Base-by-base conservation (phyloP, 2,888 invertebrate species). In the Rotaria macrura region DNA sequence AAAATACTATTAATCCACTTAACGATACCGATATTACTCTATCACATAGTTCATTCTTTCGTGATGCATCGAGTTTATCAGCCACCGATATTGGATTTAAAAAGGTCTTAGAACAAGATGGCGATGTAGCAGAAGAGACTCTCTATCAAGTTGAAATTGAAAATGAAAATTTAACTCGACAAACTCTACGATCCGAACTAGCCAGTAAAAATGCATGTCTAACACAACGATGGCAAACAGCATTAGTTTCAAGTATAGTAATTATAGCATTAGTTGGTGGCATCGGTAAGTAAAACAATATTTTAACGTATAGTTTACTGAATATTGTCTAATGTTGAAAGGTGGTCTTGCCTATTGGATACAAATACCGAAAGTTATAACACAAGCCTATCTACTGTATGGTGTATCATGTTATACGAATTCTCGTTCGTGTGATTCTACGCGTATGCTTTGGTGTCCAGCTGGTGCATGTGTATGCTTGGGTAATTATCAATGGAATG, bases 151-250 rank as follows among this genome's bases (percentile, higher is more conserved):
- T 65, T 17, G 65, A 65, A 34, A 65, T 65, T 65, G 34, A 14
- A 17, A 65, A 65, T 29, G 65, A 65, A 65, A 2, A 10, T 2
- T 34, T 65, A 65, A 10, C 17, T 17, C 65, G 34, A 14, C 29
- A 65, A 65, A 14, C 34, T 34, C 5, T 17, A 12, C 65, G 65
- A 34, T 65, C 65, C 4, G 34, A 65, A 65, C 29, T 65, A 65
- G 65, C 34, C 29, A 65, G 65, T 65, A 65, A 65, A 65, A 65
- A 65, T 14, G 29, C 29, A 65, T 34, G 12, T 34, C 20, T 65
- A 65, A 65, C 65, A 65, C 65, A n/a, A 65, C 65, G 65, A 65
- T 65, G 65, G 65, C 65, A 65, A 65, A 65, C 65, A 65, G 34
- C 34, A 34, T 34, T 65, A 65, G 29, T 20, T 17, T 2, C 17